Evolutionary conservation across 2,888 invertebrate genomes (phyloP).

Genomic region (Galeruca laticollis): DNA sequence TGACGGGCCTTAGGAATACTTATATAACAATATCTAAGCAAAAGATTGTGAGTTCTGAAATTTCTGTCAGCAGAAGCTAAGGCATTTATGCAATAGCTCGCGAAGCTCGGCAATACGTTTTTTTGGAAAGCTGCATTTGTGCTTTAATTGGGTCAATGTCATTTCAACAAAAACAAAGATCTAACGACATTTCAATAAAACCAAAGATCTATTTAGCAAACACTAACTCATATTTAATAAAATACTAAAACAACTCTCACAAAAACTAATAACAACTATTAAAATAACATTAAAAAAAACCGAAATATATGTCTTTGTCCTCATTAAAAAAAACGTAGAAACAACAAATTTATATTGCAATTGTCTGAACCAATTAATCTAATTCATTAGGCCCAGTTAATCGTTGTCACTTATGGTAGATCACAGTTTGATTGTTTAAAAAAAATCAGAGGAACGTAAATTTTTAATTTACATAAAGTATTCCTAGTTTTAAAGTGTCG

Average conservation of each 20-base stretch:
- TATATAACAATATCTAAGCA: constrained; percentile 57
- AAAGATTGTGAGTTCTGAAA: constrained; percentile 59
- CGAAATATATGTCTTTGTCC: too few species aligned
- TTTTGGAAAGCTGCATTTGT: constrained; percentile 37
- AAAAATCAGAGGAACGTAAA: too few species aligned
- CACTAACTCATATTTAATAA: not conserved
- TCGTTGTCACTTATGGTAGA: too few species aligned
- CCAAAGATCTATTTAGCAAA: not conserved
- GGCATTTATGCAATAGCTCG: constrained; percentile 60
- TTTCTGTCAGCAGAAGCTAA: constrained; percentile 61
- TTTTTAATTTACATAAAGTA: too few species aligned
- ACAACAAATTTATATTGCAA: too few species aligned
- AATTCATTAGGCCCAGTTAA: too few species aligned
- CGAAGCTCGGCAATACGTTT: constrained; percentile 56
- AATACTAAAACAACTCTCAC: not conserved
- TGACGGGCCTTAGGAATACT: constrained; percentile 60
- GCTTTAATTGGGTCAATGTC: constrained; percentile 24
- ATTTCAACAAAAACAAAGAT: constrained; percentile 18
- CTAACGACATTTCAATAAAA: not conserved
- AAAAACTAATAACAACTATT: not conserved
- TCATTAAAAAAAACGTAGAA: too few species aligned
- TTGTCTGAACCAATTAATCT: too few species aligned
- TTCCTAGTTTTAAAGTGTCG: too few species aligned
- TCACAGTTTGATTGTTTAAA: too few species aligned
- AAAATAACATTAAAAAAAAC: too few species aligned